phyloP scores from a whole-genome alignment of 2,888 invertebrate species.

The Julus scanicus region DNA sequence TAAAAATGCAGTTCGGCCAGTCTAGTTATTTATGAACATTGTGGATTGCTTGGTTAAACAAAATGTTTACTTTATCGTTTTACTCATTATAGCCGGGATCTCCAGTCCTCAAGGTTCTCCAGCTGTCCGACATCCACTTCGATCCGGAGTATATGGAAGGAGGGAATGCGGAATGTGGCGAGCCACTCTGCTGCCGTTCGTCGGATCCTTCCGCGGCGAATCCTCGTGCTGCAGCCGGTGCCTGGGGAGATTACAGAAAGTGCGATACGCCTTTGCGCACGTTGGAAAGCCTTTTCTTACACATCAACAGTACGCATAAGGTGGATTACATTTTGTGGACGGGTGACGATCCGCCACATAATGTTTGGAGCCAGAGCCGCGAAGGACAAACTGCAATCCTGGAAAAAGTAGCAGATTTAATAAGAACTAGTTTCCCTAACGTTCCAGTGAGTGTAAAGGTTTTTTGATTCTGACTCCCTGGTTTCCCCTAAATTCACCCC shows the following conservation, averaged over 20 bases:
- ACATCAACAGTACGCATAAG: conserved; percentile 86
- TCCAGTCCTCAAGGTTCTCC: conserved; percentile 69
- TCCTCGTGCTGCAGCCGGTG: conserved; percentile 75
- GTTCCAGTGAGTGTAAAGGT: conserved; percentile 73
- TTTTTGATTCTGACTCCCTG: too few species aligned
- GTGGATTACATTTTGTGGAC: conserved; percentile 82
- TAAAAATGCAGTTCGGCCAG: too few species aligned
- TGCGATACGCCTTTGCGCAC: conserved; percentile 95
- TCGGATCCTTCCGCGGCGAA: conserved; percentile 65
- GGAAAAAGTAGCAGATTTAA: conserved; percentile 85
- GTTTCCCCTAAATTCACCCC: too few species aligned
- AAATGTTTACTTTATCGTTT: too few species aligned
- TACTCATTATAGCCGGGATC: conserved; percentile 48
- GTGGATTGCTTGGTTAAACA: too few species aligned
- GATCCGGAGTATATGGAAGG: conserved; percentile 78
- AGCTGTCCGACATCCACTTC: conserved; percentile 82
- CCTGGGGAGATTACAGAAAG: conserved; percentile 95
- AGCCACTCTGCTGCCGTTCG: conserved; percentile 80
- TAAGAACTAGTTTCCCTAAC: conserved; percentile 88
- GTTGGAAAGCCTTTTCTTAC: conserved; percentile 90
- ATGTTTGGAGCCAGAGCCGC: conserved; percentile 86
- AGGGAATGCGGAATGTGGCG: conserved; percentile 77
- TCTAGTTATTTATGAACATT: too few species aligned
- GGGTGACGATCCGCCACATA: conserved; percentile 95
- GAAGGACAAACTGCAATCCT: conserved; percentile 85